Percentiles rank a stretch among this genome's conserved stretches.
phyloP scores from a whole-genome alignment of 30 jellyfish, hydroid and myxozoan species.

The Clytia hemisphaerica region DNA sequence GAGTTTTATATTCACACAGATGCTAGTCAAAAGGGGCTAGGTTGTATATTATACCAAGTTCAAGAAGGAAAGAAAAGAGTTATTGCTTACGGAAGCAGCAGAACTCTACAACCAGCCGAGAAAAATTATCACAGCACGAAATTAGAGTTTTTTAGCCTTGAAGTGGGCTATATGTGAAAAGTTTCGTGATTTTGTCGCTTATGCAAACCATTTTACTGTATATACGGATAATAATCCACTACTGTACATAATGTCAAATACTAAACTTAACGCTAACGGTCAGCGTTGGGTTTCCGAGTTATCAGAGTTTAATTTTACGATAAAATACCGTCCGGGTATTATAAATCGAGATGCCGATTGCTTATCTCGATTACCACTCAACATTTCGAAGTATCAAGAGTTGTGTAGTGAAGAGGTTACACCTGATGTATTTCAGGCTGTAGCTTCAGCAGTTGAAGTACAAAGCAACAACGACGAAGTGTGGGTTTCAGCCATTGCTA shows the following conservation, averaged over 20 bases:
- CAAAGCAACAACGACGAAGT: not conserved
- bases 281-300: conserved; percentile 35
- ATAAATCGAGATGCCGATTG: conserved; percentile 38
- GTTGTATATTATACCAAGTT: conserved; percentile 35
- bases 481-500: conserved; percentile 16
- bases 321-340: conserved; percentile 38
- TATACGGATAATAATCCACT: conserved; percentile 38
- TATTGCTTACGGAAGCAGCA: conserved; percentile 39
- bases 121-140: conserved; percentile 39
- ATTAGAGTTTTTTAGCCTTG: conserved; percentile 38
- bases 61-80: conserved; percentile 20
- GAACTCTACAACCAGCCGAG: conserved; percentile 31
- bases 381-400: not conserved
- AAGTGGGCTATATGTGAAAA: conserved; percentile 52
- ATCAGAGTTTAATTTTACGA: conserved; percentile 40
- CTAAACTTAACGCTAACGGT: conserved; percentile 37
- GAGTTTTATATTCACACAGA: conserved; percentile 29
- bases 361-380: conserved; percentile 34
- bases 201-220: conserved; percentile 32
- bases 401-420: conserved; percentile 17
- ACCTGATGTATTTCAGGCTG: conserved; percentile 28
- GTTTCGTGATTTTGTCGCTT: conserved; percentile 35
- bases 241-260: conserved; percentile 10
- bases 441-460: conserved; percentile 13
- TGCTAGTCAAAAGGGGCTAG: conserved; percentile 36